Conservation (phyloP, 2,888 invertebrate genomes). For the Andricus quercusramuli region DNA sequence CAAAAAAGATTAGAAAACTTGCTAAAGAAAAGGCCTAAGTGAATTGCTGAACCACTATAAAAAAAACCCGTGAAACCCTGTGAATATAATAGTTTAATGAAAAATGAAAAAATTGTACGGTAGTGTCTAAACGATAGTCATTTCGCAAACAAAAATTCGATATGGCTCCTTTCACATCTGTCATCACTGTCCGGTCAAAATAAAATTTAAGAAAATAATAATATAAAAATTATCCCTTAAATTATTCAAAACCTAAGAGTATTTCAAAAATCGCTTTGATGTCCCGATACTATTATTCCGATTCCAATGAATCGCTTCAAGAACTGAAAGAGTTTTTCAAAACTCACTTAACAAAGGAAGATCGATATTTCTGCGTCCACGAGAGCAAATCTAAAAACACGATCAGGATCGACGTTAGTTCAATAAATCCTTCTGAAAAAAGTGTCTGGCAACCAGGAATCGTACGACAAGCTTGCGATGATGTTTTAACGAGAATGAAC, state of each 20-base stretch:
- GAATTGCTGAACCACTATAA: too few species aligned
- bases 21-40: too few species aligned
- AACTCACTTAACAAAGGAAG: conserved; percentile 20
- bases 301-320: neutral
- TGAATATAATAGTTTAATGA: neutral
- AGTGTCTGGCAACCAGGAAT: conserved; percentile 16
- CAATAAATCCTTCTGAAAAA: conserved; percentile 9
- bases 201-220: neutral
- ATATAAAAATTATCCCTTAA: neutral
- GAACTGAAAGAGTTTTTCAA: conserved; percentile 5
- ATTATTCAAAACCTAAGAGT: neutral
- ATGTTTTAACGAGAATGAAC: conserved; percentile 34
- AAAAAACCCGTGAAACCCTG: too few species aligned
- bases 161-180: neutral
- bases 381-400: neutral
- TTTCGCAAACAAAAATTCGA: conserved; percentile 37
- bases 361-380: neutral
- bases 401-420: neutral
- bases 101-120: too few species aligned
- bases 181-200: neutral
- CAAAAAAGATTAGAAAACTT: too few species aligned
- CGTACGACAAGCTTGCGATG: conserved; percentile 17
- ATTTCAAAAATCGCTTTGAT: conserved; percentile 8
- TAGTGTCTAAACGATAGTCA: conserved; percentile 10
- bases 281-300: neutral